phyloP scores from a whole-genome alignment of 2,888 invertebrate species.

The Xiphydria camelus region DNA sequence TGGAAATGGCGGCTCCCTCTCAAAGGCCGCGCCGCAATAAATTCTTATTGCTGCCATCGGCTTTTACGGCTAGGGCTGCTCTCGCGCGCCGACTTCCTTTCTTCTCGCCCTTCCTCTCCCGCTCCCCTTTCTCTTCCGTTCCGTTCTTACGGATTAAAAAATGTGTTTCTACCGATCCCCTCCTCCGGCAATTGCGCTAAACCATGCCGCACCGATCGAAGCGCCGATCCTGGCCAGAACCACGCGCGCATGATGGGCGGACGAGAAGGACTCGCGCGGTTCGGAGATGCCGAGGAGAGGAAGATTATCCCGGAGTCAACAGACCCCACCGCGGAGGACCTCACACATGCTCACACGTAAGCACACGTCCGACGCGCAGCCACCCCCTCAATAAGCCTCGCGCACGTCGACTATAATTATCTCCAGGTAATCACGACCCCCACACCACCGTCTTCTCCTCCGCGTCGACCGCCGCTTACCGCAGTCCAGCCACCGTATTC shows the following conservation, averaged over 20 bases:
- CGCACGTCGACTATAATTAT: constrained; percentile 56
- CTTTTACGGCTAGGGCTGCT: no score
- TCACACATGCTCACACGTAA: constrained; percentile 1
- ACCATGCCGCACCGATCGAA: no score
- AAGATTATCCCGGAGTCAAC: no score
- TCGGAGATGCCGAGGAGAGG: no score
- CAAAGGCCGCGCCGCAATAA: constrained; percentile 51
- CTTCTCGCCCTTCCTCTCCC: constrained; percentile 8
- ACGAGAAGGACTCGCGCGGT: no score
- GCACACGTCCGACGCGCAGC: constrained; percentile 1
- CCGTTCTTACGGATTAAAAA: no score
- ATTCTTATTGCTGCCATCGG: constrained; percentile 54
- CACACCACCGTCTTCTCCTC: constrained; percentile 44
- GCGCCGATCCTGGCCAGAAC: no score
- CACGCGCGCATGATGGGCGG: no score
- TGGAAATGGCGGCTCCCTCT: constrained; percentile 41
- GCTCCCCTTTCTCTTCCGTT: constrained; percentile 9
- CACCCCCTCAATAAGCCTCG: constrained; percentile 30
- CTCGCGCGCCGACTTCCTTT: no score
- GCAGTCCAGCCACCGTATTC: constrained; percentile 57
- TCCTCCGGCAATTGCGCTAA: no score
- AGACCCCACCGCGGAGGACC: background rate
- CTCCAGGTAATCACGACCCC: constrained; percentile 56
- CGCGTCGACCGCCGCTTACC: constrained; percentile 48
- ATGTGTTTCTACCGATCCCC: no score